Percentiles rank a stretch among this genome's conserved stretches.
phyloP scores from a whole-genome alignment of 2,113 vertebrate genomes.

The Pygoscelis antarcticus region DNA sequence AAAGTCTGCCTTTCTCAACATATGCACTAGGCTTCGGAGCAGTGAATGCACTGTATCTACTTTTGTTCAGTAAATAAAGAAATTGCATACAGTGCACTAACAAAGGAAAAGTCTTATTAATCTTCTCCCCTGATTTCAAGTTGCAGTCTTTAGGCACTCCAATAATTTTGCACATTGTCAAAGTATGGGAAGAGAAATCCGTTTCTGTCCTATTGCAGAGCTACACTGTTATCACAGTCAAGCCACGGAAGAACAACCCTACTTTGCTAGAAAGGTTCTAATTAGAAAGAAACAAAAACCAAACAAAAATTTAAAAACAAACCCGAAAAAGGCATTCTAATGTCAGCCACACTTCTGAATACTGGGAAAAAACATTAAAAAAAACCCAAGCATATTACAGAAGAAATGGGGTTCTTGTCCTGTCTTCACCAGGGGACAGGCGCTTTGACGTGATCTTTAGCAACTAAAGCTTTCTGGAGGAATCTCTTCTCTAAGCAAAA shows the following conservation, averaged over 20 bases:
- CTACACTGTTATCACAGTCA: background rate
- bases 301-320: background rate
- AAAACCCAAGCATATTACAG: background rate
- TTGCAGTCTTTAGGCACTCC: background rate
- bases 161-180: background rate
- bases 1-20: background rate
- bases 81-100: background rate
- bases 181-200: background rate
- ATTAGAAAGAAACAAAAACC: background rate
- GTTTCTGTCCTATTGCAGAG: background rate
- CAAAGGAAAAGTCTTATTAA: background rate
- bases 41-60: background rate
- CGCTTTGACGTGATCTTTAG: background rate
- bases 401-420: rapidly evolving
- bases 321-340: background rate
- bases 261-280: background rate
- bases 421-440: background rate
- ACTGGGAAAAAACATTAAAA: background rate
- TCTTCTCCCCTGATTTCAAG: background rate
- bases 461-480: background rate
- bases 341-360: background rate
- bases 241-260: background rate
- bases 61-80: background rate
- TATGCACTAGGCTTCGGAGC: background rate
- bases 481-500: background rate